Evolutionary conservation across 2,797 vertebrate genomes (phyloP).

Genomic region (Pseudopleuronectes americanus): DNA sequence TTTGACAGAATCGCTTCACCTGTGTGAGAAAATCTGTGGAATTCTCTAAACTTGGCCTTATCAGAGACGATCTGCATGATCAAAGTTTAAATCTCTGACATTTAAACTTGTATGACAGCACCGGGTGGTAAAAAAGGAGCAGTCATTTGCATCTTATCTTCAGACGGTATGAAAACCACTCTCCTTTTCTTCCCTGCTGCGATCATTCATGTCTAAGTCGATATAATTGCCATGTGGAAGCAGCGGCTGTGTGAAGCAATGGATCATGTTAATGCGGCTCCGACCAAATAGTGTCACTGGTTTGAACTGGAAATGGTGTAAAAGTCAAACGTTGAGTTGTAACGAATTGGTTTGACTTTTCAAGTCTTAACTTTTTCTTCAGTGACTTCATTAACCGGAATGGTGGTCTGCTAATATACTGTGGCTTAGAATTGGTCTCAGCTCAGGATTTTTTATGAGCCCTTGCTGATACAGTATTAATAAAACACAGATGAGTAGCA

Average conservation of each 20-base stretch:
- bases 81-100: slow-evolving; percentile 14
- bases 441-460: slow-evolving; percentile 9
- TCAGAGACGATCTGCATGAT: slow-evolving; percentile 8
- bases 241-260: slow-evolving; percentile 5
- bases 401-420: slow-evolving; percentile 8
- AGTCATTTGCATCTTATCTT: slow-evolving; percentile 17
- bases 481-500: neutral
- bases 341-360: slow-evolving; percentile 12
- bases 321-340: slow-evolving; percentile 19
- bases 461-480: slow-evolving; percentile 6
- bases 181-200: slow-evolving; percentile 40
- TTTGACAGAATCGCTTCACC: neutral
- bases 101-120: slow-evolving; percentile 10
- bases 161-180: slow-evolving; percentile 18
- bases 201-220: slow-evolving; percentile 27
- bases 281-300: slow-evolving; percentile 11
- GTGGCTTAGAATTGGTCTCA: slow-evolving; percentile 9
- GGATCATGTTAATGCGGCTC: slow-evolving; percentile 22
- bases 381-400: slow-evolving; percentile 14
- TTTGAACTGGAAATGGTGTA: slow-evolving; percentile 27
- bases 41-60: slow-evolving; percentile 16
- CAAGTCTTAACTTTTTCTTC: slow-evolving; percentile 7
- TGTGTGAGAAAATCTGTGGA: neutral
- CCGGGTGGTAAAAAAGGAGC: slow-evolving; percentile 21
- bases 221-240: slow-evolving; percentile 30